These are phyloP conservation scores for Anastrepha ludens DNA, from an alignment of 1,140 invertebrate genomes.

Conservation along the genomic window DNA sequence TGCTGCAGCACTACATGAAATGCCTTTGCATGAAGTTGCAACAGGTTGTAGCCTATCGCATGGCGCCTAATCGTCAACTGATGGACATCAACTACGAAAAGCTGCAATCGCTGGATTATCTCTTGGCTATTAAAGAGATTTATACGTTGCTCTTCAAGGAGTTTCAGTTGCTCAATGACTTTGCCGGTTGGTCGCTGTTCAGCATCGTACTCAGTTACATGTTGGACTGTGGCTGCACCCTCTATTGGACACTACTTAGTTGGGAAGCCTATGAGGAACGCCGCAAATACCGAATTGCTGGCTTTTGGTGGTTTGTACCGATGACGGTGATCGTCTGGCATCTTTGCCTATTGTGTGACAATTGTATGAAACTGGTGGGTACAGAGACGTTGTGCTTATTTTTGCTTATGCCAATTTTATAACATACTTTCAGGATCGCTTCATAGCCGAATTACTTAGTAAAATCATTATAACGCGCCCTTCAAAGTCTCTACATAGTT, in stretches of 20 bases:
- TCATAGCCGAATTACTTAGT: not conserved
- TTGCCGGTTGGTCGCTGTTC: slow-evolving; percentile 56
- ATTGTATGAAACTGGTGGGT: slow-evolving; percentile 11
- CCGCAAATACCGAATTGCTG: not conserved
- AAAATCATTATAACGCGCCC: not conserved
- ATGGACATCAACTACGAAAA: slow-evolving; percentile 28
- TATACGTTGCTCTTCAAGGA: slow-evolving; percentile 27
- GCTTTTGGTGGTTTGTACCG: not conserved
- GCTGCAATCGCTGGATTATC: slow-evolving; percentile 12
- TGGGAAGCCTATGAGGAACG: not conserved
- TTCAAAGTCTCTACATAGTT: not conserved
- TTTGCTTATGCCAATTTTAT: not conserved
- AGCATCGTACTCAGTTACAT: slow-evolving; percentile 44
- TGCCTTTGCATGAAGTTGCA: slow-evolving; percentile 30
- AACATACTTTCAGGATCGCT: not conserved
- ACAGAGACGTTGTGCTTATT: not conserved
- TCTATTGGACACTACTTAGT: not conserved
- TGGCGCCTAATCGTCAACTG: not conserved
- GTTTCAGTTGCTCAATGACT: slow-evolving; percentile 24
- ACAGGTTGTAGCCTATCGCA: slow-evolving; percentile 48
- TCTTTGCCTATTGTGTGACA: not conserved
- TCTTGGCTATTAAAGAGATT: slow-evolving; percentile 46
- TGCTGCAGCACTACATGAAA: not conserved
- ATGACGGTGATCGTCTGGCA: not conserved
- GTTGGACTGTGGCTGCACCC: not conserved